Percentiles rank a stretch among this genome's conserved stretches.
These are phyloP conservation scores for Motacilla alba DNA, from an alignment of 2,113 vertebrate species.

Conservation along the genomic window DNA sequence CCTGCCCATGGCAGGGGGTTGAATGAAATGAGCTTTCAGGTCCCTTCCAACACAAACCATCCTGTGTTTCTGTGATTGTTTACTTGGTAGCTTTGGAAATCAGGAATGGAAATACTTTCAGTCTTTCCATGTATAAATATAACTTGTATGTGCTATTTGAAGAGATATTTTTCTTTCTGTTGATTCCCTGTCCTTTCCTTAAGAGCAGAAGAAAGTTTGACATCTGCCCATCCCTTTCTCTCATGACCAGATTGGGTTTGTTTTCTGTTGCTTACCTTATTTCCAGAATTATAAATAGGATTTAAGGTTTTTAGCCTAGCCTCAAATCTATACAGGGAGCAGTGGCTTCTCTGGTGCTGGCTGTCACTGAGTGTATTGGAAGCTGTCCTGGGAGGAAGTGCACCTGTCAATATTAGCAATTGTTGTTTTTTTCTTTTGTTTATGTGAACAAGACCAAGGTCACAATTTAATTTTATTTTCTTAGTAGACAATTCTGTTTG, in stretches of 20 bases:
- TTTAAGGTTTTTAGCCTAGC: not conserved
- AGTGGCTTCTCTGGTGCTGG: not conserved
- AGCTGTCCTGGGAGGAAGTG: not conserved
- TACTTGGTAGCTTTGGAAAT: not conserved
- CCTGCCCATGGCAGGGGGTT: not conserved
- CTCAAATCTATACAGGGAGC: not conserved
- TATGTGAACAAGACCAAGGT: not conserved
- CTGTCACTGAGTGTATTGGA: not conserved
- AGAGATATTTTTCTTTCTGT: not conserved
- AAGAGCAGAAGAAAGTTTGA: not conserved
- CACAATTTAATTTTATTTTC: not conserved
- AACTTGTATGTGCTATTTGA: not conserved
- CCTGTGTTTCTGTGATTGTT: not conserved
- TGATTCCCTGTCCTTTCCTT: not conserved
- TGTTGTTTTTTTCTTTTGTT: not conserved
- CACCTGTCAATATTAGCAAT: not conserved
- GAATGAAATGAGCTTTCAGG: not conserved
- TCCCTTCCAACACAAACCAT: not conserved
- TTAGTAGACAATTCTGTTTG: not conserved
- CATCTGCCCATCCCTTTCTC: not conserved
- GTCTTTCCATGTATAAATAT: not conserved
- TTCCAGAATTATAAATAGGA: not conserved
- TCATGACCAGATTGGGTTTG: not conserved
- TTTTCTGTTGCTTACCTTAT: not conserved
- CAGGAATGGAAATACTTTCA: not conserved